A percentile compares a stretch with the other conserved stretches of the same genome.
phyloP scores from a whole-genome alignment of 2,888 invertebrate genomes.

The Lasiommata megera region DNA sequence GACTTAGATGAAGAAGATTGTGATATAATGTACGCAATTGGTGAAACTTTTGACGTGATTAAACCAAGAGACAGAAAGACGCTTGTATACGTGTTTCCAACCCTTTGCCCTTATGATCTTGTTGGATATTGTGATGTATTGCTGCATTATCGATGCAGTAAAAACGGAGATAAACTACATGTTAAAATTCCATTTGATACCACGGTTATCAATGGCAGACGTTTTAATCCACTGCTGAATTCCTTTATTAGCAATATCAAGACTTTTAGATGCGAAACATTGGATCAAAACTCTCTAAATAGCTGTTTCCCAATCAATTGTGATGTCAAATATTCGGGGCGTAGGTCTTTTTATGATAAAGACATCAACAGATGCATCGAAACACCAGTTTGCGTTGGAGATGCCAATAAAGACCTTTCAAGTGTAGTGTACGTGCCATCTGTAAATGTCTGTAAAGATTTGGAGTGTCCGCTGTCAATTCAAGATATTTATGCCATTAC shows the following conservation, averaged over 20 bases:
- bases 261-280: slow-evolving; percentile 41
- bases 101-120: slow-evolving; percentile 53
- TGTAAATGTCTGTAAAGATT: slow-evolving; percentile 55
- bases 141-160: slow-evolving; percentile 44
- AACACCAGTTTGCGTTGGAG: slow-evolving; percentile 45
- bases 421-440: slow-evolving; percentile 51
- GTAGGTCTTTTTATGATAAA: slow-evolving; percentile 47
- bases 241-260: slow-evolving; percentile 38
- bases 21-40: slow-evolving; percentile 41
- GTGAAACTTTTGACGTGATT: slow-evolving; percentile 37
- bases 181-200: slow-evolving; percentile 56
- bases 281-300: slow-evolving; percentile 55
- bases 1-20: slow-evolving; percentile 47
- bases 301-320: slow-evolving; percentile 56
- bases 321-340: slow-evolving; percentile 57
- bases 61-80: slow-evolving; percentile 48
- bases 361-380: slow-evolving; percentile 43
- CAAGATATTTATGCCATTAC: slow-evolving; percentile 58
- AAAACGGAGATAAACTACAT: slow-evolving; percentile 32
- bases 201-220: slow-evolving; percentile 34
- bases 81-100: slow-evolving; percentile 50
- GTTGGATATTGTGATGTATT: slow-evolving; percentile 53
- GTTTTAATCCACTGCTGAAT: slow-evolving; percentile 33
- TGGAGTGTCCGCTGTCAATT: slow-evolving; percentile 47
- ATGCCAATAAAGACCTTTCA: slow-evolving; percentile 46